Percentiles rank a stretch among this genome's conserved stretches.
Evolutionary conservation across 1,140 invertebrate genomes (phyloP).

Genomic region (Drosophila tropicalis): DNA sequence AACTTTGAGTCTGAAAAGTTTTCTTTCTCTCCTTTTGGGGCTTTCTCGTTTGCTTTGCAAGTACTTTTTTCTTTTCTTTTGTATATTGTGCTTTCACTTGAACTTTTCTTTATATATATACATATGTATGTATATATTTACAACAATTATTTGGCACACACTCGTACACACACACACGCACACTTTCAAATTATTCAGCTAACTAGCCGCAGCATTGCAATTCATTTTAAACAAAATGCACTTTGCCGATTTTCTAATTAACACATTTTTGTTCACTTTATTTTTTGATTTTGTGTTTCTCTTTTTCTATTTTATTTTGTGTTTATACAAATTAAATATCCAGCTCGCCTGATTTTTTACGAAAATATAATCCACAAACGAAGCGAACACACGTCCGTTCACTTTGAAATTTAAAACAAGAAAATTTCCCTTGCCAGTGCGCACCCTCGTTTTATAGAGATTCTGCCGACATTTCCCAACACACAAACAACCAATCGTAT

Average conservation of each 20-base stretch:
- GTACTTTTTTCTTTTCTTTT: constrained; percentile 28
- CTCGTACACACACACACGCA: neutral
- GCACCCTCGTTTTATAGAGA: no score
- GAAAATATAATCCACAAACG: no score
- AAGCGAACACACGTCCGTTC: no score
- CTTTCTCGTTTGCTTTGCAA: constrained; percentile 22
- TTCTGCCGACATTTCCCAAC: no score
- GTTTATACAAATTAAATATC: no score
- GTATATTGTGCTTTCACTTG: constrained; percentile 58
- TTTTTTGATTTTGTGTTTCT: no score
- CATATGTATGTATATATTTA: constrained; percentile 8
- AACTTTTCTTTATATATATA: constrained; percentile 54
- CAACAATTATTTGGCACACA: constrained; percentile 35
- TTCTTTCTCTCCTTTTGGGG: neutral
- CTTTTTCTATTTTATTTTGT: no score
- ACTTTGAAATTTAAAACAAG: no score
- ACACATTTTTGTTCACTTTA: constrained; percentile 21
- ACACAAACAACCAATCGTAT: no score
- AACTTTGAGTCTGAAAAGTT: constrained; percentile 5
- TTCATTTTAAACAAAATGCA: constrained; percentile 50
- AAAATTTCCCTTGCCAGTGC: no score
- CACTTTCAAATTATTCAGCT: neutral
- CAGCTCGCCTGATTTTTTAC: no score
- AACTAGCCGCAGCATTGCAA: constrained; percentile 24
- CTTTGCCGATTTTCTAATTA: constrained; percentile 37